phyloP scores from a whole-genome alignment of 2,888 invertebrate genomes.

The Synergus japonicus region DNA sequence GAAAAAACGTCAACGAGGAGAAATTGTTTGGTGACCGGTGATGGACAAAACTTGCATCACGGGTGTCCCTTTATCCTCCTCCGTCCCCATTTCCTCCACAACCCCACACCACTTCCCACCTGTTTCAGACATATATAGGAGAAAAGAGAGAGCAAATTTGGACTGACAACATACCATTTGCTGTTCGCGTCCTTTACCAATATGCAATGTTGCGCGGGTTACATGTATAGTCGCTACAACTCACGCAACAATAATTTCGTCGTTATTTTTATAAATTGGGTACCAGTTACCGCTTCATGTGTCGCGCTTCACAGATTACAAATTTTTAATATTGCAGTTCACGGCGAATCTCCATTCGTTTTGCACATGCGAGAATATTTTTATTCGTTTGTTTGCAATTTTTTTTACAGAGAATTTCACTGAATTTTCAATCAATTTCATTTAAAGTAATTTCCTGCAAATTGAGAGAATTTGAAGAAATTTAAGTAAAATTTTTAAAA shows the following conservation, averaged over 20 bases:
- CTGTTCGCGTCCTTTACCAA: conserved; percentile 52
- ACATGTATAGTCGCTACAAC: conserved; percentile 64
- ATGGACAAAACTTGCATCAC: conserved; percentile 72
- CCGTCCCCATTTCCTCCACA: no score
- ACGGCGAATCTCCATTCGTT: conserved; percentile 8
- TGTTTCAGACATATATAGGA: background rate
- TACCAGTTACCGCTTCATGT: conserved; percentile 75
- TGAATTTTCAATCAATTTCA: background rate
- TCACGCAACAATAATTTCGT: conserved; percentile 77
- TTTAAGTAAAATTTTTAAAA: no score
- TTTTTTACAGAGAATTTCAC: background rate
- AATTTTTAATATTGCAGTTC: conserved; percentile 62
- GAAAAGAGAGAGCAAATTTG: background rate
- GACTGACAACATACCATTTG: conserved; percentile 48
- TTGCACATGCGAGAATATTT: background rate
- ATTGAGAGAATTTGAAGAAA: no score
- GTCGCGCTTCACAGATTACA: conserved; percentile 72
- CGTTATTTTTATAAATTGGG: conserved; percentile 78
- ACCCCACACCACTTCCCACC: background rate
- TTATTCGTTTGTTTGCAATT: background rate
- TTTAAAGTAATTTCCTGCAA: no score
- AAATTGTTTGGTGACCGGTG: conserved; percentile 70
- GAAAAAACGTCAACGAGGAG: conserved; percentile 67
- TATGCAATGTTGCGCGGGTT: conserved; percentile 65
- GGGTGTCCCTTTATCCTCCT: conserved; percentile 52